phyloP scores from a whole-genome alignment of 2,797 vertebrate species.

The Emys orbicularis region DNA sequence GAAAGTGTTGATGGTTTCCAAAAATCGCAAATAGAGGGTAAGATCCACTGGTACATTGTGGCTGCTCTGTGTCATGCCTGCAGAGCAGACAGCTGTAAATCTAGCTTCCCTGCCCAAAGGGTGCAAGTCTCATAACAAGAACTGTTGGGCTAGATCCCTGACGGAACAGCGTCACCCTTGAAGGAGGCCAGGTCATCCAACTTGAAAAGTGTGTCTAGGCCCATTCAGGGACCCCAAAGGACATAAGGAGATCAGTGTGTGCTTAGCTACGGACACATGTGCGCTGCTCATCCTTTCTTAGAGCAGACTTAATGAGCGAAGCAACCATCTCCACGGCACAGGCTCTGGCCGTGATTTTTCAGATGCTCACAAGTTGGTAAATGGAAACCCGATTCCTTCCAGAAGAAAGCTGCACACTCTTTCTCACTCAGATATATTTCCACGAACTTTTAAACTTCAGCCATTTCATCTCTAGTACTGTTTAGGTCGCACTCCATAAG shows the following conservation, averaged over 20 bases:
- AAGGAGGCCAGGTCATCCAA: background rate
- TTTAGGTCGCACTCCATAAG: background rate
- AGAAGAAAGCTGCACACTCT: conserved; percentile 16
- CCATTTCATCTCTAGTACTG: background rate
- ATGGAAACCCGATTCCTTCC: conserved; percentile 11
- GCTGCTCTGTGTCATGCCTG: background rate
- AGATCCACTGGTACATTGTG: background rate
- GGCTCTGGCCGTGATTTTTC: conserved; percentile 1
- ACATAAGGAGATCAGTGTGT: background rate
- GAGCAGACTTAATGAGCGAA: background rate
- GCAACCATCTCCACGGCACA: background rate
- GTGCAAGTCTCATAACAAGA: background rate
- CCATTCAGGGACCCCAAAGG: background rate
- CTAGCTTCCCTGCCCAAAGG: background rate
- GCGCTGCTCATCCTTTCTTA: background rate
- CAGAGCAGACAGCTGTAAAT: background rate
- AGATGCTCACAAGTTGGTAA: conserved; percentile 21
- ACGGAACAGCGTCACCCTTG: background rate
- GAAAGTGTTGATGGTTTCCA: background rate
- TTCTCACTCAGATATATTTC: conserved; percentile 48
- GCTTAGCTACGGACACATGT: background rate
- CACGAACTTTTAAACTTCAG: background rate
- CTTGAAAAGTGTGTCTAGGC: background rate
- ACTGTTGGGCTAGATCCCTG: background rate
- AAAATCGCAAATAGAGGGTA: background rate